Evolutionary conservation across 2,797 vertebrate species (phyloP).

Genomic region (Chromis chromis): DNA sequence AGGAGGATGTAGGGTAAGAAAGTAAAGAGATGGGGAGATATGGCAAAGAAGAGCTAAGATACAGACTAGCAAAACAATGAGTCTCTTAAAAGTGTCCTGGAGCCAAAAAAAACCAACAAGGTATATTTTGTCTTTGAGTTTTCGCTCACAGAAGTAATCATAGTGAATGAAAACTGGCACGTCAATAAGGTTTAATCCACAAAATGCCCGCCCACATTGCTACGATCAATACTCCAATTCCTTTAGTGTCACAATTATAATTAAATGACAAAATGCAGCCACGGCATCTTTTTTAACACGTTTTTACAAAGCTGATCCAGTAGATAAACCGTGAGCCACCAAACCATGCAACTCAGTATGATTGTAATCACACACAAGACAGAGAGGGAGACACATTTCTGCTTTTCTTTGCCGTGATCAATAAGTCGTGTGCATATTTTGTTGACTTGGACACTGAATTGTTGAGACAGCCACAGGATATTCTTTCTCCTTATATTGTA

Average conservation of each 20-base stretch:
- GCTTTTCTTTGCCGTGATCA: neutral
- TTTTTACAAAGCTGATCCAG: neutral
- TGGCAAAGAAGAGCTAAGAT: neutral
- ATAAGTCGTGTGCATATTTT: neutral
- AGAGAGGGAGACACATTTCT: neutral
- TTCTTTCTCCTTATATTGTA: neutral
- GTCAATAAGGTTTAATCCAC: neutral
- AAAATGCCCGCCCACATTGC: no score
- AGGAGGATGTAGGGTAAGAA: conserved; percentile 6
- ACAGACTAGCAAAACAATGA: neutral
- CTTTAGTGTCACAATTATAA: neutral
- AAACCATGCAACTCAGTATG: no score
- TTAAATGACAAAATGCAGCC: neutral
- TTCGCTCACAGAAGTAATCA: no score
- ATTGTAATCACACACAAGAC: neutral
- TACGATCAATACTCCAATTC: no score
- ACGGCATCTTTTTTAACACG: neutral
- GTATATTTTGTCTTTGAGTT: neutral
- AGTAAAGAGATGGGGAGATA: neutral
- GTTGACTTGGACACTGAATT: neutral
- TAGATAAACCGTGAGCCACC: neutral
- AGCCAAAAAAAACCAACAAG: neutral
- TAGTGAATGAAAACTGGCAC: neutral
- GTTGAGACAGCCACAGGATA: neutral
- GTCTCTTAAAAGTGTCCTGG: neutral